Conservation (phyloP, 2,797 vertebrate species). For the Synaphobranchus kaupii region DNA sequence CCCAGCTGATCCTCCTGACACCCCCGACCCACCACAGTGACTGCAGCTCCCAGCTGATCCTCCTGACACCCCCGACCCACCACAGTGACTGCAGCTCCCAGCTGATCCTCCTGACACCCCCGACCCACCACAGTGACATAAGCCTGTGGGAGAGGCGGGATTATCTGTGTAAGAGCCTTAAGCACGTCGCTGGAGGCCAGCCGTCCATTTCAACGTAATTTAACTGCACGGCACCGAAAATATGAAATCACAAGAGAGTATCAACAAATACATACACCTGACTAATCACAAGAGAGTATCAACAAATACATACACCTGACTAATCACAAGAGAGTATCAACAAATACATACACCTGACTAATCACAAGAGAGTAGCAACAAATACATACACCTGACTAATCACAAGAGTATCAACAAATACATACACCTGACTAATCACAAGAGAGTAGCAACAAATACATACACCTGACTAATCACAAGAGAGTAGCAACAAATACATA, state of each 20-base stretch:
- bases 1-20: constrained; percentile 66
- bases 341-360: too few species aligned
- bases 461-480: too few species aligned
- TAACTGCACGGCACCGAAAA: constrained; percentile 57
- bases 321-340: constrained; percentile 5
- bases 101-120: constrained; percentile 69
- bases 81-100: constrained; percentile 72
- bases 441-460: too few species aligned
- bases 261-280: constrained; percentile 66
- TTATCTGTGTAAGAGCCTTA: constrained; percentile 83
- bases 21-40: constrained; percentile 75
- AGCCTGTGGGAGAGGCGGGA: constrained; percentile 68
- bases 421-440: too few species aligned
- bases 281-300: constrained; percentile 56
- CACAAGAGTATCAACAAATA: background rate
- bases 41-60: constrained; percentile 70
- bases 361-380: constrained; percentile 40
- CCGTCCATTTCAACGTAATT: constrained; percentile 70
- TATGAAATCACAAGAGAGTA: too few species aligned
- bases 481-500: too few species aligned
- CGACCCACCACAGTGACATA: constrained; percentile 77
- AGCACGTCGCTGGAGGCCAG: constrained; percentile 76
- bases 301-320: constrained; percentile 23
- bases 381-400: background rate
- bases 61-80: constrained; percentile 73